These are phyloP conservation scores for Reticulitermes lucifugus DNA, from an alignment of 2,888 invertebrate genomes.

Conservation along the genomic window DNA sequence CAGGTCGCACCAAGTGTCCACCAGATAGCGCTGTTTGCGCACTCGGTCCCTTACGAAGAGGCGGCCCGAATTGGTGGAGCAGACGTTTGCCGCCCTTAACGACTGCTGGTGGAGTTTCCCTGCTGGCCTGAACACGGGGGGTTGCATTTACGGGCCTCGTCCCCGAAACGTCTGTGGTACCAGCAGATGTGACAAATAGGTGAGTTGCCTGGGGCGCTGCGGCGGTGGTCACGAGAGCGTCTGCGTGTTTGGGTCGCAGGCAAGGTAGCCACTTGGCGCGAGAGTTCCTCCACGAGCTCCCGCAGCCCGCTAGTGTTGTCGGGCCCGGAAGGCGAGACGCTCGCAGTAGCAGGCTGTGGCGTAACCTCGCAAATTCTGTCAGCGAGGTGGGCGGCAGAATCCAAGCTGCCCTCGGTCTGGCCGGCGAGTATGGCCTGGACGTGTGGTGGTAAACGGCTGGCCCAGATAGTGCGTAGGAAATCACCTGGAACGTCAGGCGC, in stretches of 20 bases:
- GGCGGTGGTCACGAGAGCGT: background rate
- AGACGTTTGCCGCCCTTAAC: slow-evolving; percentile 5
- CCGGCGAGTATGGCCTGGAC: background rate
- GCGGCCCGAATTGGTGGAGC: background rate
- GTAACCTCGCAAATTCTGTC: background rate
- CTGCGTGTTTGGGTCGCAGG: background rate
- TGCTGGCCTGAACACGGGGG: background rate
- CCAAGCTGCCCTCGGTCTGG: too few species aligned
- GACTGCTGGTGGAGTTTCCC: background rate
- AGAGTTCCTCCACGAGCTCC: background rate
- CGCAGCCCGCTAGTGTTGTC: background rate
- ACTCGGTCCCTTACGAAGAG: background rate
- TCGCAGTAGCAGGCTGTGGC: background rate
- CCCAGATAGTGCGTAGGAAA: background rate
- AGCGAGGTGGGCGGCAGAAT: too few species aligned
- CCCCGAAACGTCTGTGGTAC: background rate
- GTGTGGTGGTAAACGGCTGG: background rate
- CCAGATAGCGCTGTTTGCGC: slow-evolving; percentile 44
- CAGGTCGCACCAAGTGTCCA: slow-evolving; percentile 55
- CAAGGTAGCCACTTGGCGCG: background rate
- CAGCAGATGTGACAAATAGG: too few species aligned
- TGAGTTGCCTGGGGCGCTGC: background rate
- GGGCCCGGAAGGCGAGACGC: background rate
- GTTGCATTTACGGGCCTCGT: background rate
- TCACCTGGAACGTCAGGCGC: background rate